Evolutionary conservation across 2,797 vertebrate genomes (phyloP).

Genomic region (Anabacerthia variegaticeps): DNA sequence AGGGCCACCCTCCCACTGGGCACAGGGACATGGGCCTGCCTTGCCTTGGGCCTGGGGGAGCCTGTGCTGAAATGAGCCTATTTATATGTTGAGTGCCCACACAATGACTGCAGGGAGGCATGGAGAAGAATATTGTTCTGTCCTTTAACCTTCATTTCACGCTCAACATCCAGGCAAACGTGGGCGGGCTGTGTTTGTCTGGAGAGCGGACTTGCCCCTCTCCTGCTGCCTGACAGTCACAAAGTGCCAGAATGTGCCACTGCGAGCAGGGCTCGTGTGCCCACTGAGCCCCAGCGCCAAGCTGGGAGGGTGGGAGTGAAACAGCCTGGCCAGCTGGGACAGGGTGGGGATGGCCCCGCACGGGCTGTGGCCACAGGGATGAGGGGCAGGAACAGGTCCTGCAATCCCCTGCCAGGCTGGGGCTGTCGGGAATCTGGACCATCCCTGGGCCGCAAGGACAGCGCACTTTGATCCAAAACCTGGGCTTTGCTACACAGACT

Average conservation of each 20-base stretch:
- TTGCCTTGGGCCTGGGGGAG: neutral
- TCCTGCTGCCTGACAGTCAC: neutral
- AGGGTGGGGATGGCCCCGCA: rapidly evolving
- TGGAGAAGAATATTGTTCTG: neutral
- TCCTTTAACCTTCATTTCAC: neutral
- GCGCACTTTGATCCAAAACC: neutral
- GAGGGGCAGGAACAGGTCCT: rapidly evolving
- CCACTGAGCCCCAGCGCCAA: neutral
- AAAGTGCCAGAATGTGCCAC: neutral
- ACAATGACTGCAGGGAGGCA: neutral
- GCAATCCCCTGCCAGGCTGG: neutral
- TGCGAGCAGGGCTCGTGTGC: neutral
- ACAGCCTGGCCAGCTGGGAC: neutral
- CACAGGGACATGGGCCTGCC: neutral
- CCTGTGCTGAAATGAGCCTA: neutral
- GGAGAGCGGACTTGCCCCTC: rapidly evolving
- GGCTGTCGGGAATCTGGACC: rapidly evolving
- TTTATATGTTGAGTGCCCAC: neutral
- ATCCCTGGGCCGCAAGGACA: no score
- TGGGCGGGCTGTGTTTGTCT: rapidly evolving
- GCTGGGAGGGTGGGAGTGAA: slow-evolving; percentile 7
- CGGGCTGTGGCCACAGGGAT: rapidly evolving
- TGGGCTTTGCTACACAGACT: rapidly evolving
- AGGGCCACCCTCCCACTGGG: neutral
- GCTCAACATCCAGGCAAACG: neutral